Conservation (phyloP, 2,797 vertebrate species). For the Cirrhinus mrigala region DNA sequence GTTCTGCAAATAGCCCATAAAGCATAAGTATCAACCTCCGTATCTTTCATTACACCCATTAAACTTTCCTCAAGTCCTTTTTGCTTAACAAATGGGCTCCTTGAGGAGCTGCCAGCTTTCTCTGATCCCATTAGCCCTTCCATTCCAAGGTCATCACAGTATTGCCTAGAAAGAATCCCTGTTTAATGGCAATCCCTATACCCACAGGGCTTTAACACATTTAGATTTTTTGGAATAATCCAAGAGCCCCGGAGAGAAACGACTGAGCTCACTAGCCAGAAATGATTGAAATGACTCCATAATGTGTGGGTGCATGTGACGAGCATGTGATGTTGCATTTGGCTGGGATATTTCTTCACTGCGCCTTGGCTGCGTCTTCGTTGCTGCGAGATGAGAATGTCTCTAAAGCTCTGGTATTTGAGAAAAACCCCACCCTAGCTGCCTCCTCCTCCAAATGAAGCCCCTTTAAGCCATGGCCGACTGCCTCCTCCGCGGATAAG, state of each 20-base stretch:
- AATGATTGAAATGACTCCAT: conserved; percentile 37
- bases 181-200: conserved; percentile 48
- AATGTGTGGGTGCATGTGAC: conserved; percentile 46
- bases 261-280: conserved; percentile 15
- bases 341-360: conserved; percentile 36
- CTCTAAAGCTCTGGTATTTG: conserved; percentile 48
- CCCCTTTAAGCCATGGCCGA: conserved; percentile 54
- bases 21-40: neutral
- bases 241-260: conserved; percentile 26
- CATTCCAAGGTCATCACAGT: conserved; percentile 43
- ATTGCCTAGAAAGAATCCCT: conserved; percentile 35
- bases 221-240: conserved; percentile 44
- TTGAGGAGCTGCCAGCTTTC: conserved; percentile 43
- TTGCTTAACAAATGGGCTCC: conserved; percentile 47
- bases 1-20: conserved; percentile 16
- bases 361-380: conserved; percentile 26
- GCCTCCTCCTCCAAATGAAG: conserved; percentile 51
- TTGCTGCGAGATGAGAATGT: neutral
- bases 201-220: conserved; percentile 24
- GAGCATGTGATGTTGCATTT: conserved; percentile 47
- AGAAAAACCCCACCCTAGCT: conserved; percentile 54
- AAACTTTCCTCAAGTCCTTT: conserved; percentile 43
- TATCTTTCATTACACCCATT: conserved; percentile 41
- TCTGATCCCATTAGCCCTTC: conserved; percentile 47
- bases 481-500: conserved; percentile 50